Evolutionary conservation across 2,113 vertebrate genomes (phyloP), one percentile per base, ranked within the genome.

Genomic region (Trematomus loennbergii): DNA sequence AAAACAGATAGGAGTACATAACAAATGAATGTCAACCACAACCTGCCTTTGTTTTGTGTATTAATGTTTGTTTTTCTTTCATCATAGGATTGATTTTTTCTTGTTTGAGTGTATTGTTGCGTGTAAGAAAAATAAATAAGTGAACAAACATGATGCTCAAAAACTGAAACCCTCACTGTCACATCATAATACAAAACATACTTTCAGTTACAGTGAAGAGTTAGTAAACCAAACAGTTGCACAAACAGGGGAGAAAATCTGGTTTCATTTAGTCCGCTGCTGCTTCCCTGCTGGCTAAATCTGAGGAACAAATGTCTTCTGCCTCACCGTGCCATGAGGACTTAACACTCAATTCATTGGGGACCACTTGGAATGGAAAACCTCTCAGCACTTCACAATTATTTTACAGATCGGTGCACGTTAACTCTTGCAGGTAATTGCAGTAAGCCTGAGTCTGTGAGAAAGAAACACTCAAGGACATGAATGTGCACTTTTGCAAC

Each of bases 371-470:
- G 81, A 87, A 84, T 67, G 83, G 69, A 88, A 93, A 92, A 84
- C 79, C 89, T 90, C 88, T 91, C 90, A 92, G 87, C 89, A 86
- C 88, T 91, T 89, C 76, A 70, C 81, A 83, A 92, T 90, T 90
- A 91, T 87, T 92, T 91, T 89, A 89, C 90, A 92, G 78, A 92
- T 92, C 85, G 75, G 78, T 80, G 85, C 85, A 87, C 84, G 69
- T 92, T 87, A 92, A 89, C 90, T 90, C 88, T 88, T 88, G 89
- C 90, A 91, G 83, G 84, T 91, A 92, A 94, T 91, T 92, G 72
- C 78, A 77, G 85, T 68, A 63, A 66, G 25, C 53, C 61, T 3
- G 46, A 20, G n/a, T 79, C 40, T 79, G 62, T 80, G 74, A 75
- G 60, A 82, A 75, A 62, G 85, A 85, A 79, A 81, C 78, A 84